phyloP scores from a whole-genome alignment of 2,113 vertebrate genomes.

The Clupea harengus region DNA sequence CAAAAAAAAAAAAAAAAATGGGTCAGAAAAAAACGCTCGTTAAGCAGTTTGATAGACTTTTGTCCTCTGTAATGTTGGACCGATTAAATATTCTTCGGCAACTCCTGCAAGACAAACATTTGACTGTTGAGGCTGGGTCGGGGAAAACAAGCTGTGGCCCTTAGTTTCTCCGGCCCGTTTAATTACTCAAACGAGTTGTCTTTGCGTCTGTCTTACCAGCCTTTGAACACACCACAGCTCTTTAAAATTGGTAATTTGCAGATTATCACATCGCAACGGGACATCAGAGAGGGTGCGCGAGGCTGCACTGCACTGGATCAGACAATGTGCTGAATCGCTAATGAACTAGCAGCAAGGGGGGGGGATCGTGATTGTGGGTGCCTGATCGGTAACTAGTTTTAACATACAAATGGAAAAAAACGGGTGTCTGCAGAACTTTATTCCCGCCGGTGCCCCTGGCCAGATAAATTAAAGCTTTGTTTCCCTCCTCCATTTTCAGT shows the following conservation, averaged over 20 bases:
- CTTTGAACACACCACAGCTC: not conserved
- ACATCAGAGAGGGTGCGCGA: constrained; percentile 17
- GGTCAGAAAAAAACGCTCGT: constrained; percentile 62
- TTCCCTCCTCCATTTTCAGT: not conserved
- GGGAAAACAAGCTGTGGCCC: constrained; percentile 38
- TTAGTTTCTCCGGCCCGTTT: not conserved
- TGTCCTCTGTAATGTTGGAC: constrained; percentile 53
- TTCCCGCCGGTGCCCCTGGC: not conserved
- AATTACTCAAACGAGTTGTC: constrained; percentile 44
- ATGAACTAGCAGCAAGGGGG: not conserved
- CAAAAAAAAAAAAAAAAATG: constrained; percentile 39
- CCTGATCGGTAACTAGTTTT: not conserved
- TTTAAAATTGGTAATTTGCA: constrained; percentile 30
- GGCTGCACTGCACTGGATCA: not conserved
- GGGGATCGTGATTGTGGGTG: not conserved
- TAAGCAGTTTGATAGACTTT: constrained; percentile 59
- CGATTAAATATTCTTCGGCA: constrained; percentile 49
- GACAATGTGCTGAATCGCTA: not conserved
- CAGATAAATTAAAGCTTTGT: not conserved
- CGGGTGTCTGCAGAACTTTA: not conserved
- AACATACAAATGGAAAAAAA: not conserved
- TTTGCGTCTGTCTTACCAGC: constrained; percentile 23
- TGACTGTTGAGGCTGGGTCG: constrained; percentile 44
- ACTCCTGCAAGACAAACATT: constrained; percentile 51
- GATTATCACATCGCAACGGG: constrained; percentile 16